Evolutionary conservation across 30 jellyfish, hydroid and myxozoan genomes (phyloP).

Genomic region (Sanderia malayensis): DNA sequence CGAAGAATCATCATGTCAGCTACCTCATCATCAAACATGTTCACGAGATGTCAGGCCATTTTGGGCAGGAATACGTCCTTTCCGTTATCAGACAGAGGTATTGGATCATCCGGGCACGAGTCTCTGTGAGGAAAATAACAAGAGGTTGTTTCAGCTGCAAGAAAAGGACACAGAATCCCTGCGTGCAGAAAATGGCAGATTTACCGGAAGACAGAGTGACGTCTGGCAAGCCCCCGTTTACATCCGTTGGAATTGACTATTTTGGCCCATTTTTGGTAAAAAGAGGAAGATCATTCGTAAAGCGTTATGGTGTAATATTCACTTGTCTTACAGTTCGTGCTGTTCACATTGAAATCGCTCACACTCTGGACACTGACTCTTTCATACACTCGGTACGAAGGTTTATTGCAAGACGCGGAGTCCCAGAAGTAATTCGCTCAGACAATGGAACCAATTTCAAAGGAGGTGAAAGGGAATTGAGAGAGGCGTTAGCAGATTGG

Average conservation of each 20-base stretch:
- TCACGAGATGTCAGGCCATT: not conserved
- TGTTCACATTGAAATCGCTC: conserved; percentile 25
- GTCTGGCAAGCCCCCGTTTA: conserved; percentile 40
- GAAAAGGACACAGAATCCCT: conserved; percentile 13
- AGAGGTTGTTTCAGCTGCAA: conserved; percentile 20
- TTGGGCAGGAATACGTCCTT: too few relatives aligned
- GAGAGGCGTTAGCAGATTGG: conserved; percentile 19
- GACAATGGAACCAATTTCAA: not conserved
- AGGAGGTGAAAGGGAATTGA: conserved; percentile 30
- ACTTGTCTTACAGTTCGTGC: conserved; percentile 48
- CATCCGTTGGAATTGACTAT: conserved; percentile 44
- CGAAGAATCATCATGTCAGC: not conserved
- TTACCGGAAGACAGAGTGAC: conserved; percentile 31
- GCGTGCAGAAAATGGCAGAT: conserved; percentile 45
- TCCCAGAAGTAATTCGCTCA: conserved; percentile 4
- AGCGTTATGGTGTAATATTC: conserved; percentile 44
- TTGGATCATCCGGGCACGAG: conserved; percentile 44
- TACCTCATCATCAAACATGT: not conserved
- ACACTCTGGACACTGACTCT: conserved; percentile 18
- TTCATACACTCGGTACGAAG: conserved; percentile 35
- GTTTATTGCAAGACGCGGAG: conserved; percentile 18
- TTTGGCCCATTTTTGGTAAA: conserved; percentile 51
- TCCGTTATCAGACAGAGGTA: too few relatives aligned
- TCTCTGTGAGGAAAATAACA: conserved; percentile 15
- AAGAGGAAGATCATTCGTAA: conserved; percentile 20